Evolutionary conservation across 2,797 vertebrate species (phyloP).

Genomic region (Nyctalus aviator): DNA sequence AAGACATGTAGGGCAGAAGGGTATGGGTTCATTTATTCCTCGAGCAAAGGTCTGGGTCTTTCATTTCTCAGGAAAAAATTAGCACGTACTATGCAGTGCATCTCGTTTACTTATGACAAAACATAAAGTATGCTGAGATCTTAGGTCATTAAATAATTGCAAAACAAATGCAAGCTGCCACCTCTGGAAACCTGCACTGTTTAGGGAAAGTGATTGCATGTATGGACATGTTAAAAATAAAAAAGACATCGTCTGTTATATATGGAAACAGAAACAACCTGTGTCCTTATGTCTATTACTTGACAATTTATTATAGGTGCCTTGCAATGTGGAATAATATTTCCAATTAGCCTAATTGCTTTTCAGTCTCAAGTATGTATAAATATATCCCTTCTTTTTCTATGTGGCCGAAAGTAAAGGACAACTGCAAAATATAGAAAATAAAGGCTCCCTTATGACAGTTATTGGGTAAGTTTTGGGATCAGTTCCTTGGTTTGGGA

Average conservation of each 20-base stretch:
- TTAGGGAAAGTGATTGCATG: background rate
- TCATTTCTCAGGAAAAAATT: background rate
- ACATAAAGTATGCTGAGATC: background rate
- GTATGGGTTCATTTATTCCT: background rate
- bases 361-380: background rate
- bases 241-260: background rate
- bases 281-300: background rate
- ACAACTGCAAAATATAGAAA: background rate
- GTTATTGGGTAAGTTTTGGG: background rate
- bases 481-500: background rate
- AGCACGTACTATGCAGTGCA: background rate
- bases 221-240: background rate
- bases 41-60: background rate
- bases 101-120: constrained; percentile 32
- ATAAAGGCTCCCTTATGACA: background rate
- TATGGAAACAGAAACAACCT: background rate
- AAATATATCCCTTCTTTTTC: background rate
- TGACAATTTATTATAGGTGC: background rate
- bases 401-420: background rate
- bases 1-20: background rate
- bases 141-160: background rate
- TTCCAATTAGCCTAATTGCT: background rate
- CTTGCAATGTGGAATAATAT: background rate
- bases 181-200: background rate
- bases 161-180: background rate